Conservation (phyloP, 2,888 invertebrate species). For the Dyspetes luteomarginatus region DNA sequence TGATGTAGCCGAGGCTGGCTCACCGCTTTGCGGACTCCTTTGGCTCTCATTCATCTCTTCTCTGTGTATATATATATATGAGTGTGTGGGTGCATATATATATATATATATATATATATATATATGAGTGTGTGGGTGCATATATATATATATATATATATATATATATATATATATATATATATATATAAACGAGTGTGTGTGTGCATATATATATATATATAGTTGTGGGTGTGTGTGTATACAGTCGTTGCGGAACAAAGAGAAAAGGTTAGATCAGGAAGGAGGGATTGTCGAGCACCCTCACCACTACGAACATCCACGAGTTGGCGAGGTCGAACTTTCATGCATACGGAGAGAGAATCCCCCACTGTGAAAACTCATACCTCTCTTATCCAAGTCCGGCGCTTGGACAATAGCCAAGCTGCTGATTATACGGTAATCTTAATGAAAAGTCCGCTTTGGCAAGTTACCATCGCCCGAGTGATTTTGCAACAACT, state of each 20-base stretch:
- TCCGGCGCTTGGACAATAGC: slow-evolving; percentile 75
- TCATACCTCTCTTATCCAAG: slow-evolving; percentile 61
- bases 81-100: not conserved
- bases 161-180: not conserved
- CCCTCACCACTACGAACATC: slow-evolving; percentile 42
- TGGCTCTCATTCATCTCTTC: slow-evolving; percentile 52
- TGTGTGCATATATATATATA: slow-evolving; percentile 11
- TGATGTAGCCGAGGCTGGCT: slow-evolving; percentile 78
- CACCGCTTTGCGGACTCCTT: slow-evolving; percentile 75
- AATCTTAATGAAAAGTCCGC: slow-evolving; percentile 74
- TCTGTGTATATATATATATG: not conserved
- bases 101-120: not conserved
- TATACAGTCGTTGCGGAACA: slow-evolving; percentile 66
- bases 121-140: too few relatives aligned
- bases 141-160: slow-evolving; percentile 14
- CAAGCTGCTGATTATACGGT: slow-evolving; percentile 74
- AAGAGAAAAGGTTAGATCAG: slow-evolving; percentile 71
- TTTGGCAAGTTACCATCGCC: slow-evolving; percentile 57
- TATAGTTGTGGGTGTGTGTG: not conserved
- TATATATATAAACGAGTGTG: too few relatives aligned
- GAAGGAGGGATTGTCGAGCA: slow-evolving; percentile 32
- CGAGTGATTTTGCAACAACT: slow-evolving; percentile 53
- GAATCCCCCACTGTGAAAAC: slow-evolving; percentile 22
- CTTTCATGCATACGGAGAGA: slow-evolving; percentile 28
- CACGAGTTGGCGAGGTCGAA: slow-evolving; percentile 47